These are phyloP conservation scores for Melinaea marsaeus DNA, from an alignment of 2,888 invertebrate species.

Conservation along the genomic window DNA sequence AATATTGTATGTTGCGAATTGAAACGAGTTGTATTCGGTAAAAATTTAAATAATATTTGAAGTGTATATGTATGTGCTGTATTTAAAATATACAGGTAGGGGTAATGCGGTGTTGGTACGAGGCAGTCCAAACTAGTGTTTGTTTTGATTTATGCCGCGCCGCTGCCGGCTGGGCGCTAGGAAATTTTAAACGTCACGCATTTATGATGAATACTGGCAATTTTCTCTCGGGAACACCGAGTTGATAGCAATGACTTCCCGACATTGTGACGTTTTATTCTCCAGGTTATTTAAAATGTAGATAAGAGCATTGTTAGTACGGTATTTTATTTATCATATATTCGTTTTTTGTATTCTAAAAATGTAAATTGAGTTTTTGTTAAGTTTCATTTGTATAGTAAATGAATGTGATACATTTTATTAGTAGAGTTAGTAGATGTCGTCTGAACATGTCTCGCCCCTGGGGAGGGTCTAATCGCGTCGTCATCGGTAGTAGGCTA, in stretches of 20 bases:
- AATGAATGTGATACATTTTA: neutral
- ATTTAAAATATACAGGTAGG: slow-evolving; percentile 36
- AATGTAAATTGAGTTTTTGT: neutral
- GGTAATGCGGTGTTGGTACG: slow-evolving; percentile 39
- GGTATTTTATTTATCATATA: slow-evolving; percentile 10
- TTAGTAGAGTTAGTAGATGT: slow-evolving; percentile 3
- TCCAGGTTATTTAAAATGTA: slow-evolving; percentile 31
- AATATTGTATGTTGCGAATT: slow-evolving; percentile 5
- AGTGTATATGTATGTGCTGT: slow-evolving; percentile 31
- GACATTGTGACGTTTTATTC: slow-evolving; percentile 41
- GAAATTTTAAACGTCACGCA: slow-evolving; percentile 75
- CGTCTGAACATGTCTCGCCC: slow-evolving; percentile 23
- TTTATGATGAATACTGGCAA: slow-evolving; percentile 74
- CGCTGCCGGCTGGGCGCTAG: slow-evolving; percentile 53
- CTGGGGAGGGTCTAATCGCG: slow-evolving; percentile 53
- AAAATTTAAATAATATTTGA: slow-evolving; percentile 1
- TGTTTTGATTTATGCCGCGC: slow-evolving; percentile 65
- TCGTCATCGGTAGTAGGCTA: slow-evolving; percentile 64
- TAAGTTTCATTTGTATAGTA: neutral
- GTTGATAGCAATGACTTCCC: slow-evolving; percentile 53
- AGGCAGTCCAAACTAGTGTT: slow-evolving; percentile 60
- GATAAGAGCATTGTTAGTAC: slow-evolving; percentile 23
- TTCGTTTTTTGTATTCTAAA: slow-evolving; percentile 23
- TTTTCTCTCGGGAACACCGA: slow-evolving; percentile 65
- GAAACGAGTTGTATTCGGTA: slow-evolving; percentile 1